Percentiles rank a stretch among this genome's conserved stretches.
phyloP scores from a whole-genome alignment of 2,888 invertebrate species.

The Acleris holmiana region DNA sequence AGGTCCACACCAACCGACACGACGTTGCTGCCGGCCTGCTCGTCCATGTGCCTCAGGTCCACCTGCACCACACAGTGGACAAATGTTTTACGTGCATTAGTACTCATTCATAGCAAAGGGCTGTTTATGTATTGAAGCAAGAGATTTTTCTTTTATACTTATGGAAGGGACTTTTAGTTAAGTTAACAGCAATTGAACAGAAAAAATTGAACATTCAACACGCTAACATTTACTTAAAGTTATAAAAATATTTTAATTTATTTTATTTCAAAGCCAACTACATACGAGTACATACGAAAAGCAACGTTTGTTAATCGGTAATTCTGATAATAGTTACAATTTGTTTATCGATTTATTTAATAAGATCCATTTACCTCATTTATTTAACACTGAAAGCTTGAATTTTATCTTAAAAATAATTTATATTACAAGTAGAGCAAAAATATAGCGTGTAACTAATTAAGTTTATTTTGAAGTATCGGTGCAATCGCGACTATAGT shows the following conservation, averaged over 20 bases:
- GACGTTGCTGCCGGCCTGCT: slow-evolving; percentile 93
- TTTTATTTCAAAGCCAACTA: too few species aligned
- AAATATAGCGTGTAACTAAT: slow-evolving; percentile 37
- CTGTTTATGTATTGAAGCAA: too few species aligned
- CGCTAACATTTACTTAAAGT: not conserved
- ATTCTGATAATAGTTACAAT: not conserved
- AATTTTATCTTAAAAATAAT: slow-evolving; percentile 10
- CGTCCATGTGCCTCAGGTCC: slow-evolving; percentile 96
- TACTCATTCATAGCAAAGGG: too few species aligned
- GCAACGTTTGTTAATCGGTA: not conserved
- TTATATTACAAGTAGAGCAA: slow-evolving; percentile 45
- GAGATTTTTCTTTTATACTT: too few species aligned
- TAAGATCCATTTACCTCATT: slow-evolving; percentile 8
- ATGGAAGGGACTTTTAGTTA: too few species aligned
- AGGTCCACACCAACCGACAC: slow-evolving; percentile 98
- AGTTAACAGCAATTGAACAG: not conserved
- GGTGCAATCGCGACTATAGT: not conserved
- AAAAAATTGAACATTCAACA: not conserved
- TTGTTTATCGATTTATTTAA: slow-evolving; percentile 1
- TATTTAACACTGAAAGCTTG: slow-evolving; percentile 33
- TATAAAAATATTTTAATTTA: not conserved
- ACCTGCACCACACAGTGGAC: slow-evolving; percentile 85
- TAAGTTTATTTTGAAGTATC: not conserved
- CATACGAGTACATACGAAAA: too few species aligned
- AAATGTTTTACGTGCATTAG: not conserved